These are phyloP conservation scores for Astur gentilis DNA, from an alignment of 2,113 vertebrate species.

Conservation along the genomic window DNA sequence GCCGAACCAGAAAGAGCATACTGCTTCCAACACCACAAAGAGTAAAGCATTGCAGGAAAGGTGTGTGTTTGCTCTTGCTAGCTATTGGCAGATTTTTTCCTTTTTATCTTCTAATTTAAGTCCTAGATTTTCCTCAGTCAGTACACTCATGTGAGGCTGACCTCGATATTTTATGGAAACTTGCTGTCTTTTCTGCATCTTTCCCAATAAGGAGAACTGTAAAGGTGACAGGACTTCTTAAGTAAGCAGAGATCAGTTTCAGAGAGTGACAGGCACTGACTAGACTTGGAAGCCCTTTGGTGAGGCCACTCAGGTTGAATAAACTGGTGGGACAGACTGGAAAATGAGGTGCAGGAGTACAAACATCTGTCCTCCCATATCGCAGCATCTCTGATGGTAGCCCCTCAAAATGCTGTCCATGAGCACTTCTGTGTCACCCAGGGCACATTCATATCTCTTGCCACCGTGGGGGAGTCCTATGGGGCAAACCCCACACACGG, in stretches of 20 bases:
- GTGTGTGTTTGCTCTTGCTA: neutral
- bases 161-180: neutral
- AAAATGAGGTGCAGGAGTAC: neutral
- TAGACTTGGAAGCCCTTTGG: neutral
- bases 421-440: neutral
- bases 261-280: neutral
- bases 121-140: neutral
- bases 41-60: neutral
- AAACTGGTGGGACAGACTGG: neutral
- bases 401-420: neutral
- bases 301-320: neutral
- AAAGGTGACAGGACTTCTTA: neutral
- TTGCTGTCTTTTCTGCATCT: neutral
- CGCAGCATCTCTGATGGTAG: neutral
- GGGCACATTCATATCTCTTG: neutral
- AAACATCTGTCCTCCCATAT: neutral
- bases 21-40: neutral
- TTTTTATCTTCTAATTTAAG: neutral
- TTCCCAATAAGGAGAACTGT: neutral
- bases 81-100: neutral
- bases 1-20: neutral
- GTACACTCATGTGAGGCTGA: neutral
- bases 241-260: neutral
- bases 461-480: neutral
- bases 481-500: rapidly evolving